A percentile compares a stretch with the other conserved stretches of the same genome.
phyloP scores from a whole-genome alignment of 1,140 invertebrate genomes.

The Rhopalosiphum maidis region DNA sequence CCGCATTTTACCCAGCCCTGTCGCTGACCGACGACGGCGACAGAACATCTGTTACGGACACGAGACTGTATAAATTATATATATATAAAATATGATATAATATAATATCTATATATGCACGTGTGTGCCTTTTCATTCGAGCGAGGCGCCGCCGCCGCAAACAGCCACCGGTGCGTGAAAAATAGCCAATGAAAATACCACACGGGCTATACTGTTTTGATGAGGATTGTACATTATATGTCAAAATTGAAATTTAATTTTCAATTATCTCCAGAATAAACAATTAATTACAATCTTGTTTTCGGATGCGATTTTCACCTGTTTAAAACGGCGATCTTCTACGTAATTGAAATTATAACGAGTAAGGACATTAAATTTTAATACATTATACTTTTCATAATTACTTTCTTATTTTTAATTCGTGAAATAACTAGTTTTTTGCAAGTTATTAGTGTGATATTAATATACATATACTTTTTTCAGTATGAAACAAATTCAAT shows the following conservation, averaged over 20 bases:
- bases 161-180: conserved; percentile 18
- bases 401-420: background rate
- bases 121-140: background rate
- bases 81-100: background rate
- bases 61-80: conserved; percentile 53
- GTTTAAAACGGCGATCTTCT: background rate
- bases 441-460: background rate
- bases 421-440: background rate
- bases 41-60: conserved; percentile 51
- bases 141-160: conserved; percentile 13
- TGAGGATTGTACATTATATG: background rate
- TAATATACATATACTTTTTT: background rate
- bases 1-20: conserved; percentile 46
- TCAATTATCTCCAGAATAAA: background rate
- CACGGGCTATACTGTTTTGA: background rate
- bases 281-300: background rate
- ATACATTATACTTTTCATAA: background rate
- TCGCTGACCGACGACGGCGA: conserved; percentile 7
- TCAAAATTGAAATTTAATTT: conserved; percentile 18
- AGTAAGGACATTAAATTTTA: background rate
- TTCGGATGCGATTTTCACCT: background rate
- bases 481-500: background rate
- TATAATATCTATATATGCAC: background rate
- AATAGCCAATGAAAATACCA: conserved; percentile 5
- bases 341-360: background rate